Percentiles rank a stretch among this genome's conserved stretches.
Conservation (phyloP, 1,140 invertebrate species). For the Riptortus pedestris region DNA sequence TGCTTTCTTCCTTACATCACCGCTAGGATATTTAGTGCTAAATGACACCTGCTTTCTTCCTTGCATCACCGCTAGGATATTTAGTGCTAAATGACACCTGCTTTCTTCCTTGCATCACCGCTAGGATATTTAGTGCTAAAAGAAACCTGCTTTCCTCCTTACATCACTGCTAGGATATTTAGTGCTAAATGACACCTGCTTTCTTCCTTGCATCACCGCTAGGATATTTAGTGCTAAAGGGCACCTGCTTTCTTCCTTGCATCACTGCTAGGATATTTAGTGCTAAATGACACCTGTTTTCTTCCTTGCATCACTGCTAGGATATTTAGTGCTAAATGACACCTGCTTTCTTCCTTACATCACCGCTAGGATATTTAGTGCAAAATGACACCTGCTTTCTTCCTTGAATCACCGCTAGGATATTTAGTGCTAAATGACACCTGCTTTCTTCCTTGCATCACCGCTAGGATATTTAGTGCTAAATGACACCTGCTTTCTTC, state of each 20-base stretch:
- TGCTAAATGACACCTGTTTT: conserved; percentile 33
- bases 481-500: conserved; percentile 34
- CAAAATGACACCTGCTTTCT: conserved; percentile 33
- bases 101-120: conserved; percentile 33
- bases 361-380: conserved; percentile 31
- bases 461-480: conserved; percentile 30
- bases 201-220: conserved; percentile 32
- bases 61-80: conserved; percentile 31
- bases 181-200: conserved; percentile 31
- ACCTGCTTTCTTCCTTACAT: conserved; percentile 34
- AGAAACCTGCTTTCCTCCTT: conserved; percentile 34
- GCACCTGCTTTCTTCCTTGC: conserved; percentile 34
- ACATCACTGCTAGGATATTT: conserved; percentile 32
- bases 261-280: conserved; percentile 32
- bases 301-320: conserved; percentile 30
- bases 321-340: conserved; percentile 31
- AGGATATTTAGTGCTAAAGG: conserved; percentile 30
- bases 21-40: conserved; percentile 30
- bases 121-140: conserved; percentile 30
- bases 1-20: conserved; percentile 33
- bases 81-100: conserved; percentile 30
- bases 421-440: conserved; percentile 30
- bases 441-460: conserved; percentile 34
- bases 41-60: conserved; percentile 34
- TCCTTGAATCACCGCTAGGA: conserved; percentile 30